Evolutionary conservation across 2,797 vertebrate species (phyloP).

Genomic region (Scomberomorus guttatus): DNA sequence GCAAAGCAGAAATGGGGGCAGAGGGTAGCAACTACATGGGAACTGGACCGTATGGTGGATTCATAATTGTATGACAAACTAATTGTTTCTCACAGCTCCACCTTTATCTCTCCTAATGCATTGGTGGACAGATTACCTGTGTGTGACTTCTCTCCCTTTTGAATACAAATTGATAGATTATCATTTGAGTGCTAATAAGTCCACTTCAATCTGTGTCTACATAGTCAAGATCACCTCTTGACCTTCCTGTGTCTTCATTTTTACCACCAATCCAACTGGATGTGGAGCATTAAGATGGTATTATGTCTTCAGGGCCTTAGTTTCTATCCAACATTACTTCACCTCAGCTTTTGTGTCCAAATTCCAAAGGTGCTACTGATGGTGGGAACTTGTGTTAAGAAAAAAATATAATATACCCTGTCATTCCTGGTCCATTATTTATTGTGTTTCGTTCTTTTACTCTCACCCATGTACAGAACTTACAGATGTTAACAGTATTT

Average conservation of each 20-base stretch:
- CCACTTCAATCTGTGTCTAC: neutral
- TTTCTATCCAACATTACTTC: neutral
- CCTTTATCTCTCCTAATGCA: slow-evolving; percentile 18
- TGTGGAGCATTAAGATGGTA: neutral
- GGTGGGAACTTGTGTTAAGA: neutral
- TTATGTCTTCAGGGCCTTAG: neutral
- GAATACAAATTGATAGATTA: slow-evolving; percentile 17
- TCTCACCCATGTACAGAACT: neutral
- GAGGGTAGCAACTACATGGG: slow-evolving; percentile 18
- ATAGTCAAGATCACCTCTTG: slow-evolving; percentile 18
- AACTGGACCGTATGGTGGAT: slow-evolving; percentile 20
- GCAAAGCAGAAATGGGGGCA: slow-evolving; percentile 36
- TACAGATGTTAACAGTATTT: slow-evolving; percentile 23
- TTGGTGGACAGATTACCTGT: neutral
- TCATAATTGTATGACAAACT: slow-evolving; percentile 25
- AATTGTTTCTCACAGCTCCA: slow-evolving; percentile 24
- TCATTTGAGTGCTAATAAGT: neutral
- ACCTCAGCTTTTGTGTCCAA: slow-evolving; percentile 5
- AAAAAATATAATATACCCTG: neutral
- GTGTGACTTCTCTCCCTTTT: neutral
- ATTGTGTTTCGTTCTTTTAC: neutral
- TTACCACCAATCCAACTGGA: neutral
- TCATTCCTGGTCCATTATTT: neutral
- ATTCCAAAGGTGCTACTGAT: slow-evolving; percentile 1
- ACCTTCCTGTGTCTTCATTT: slow-evolving; percentile 4